These are phyloP conservation scores for Bostrychus sinensis DNA, from an alignment of 2,113 vertebrate species.

Conservation along the genomic window DNA sequence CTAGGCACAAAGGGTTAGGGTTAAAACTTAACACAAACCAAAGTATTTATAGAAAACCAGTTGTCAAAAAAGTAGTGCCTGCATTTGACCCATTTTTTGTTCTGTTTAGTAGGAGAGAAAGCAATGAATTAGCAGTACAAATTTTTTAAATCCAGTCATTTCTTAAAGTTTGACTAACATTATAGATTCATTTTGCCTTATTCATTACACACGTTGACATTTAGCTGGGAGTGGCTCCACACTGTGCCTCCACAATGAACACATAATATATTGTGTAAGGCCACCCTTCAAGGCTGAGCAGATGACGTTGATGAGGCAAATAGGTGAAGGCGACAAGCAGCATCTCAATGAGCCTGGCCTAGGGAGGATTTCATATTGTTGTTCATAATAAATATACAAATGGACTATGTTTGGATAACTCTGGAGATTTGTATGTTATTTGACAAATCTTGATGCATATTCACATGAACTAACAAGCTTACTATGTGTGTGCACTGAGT, in stretches of 20 bases:
- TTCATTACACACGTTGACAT: neutral
- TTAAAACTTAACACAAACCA: too few species aligned
- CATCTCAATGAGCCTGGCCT: conserved; percentile 15
- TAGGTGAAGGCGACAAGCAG: conserved; percentile 50
- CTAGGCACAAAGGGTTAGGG: too few species aligned
- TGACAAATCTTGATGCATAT: neutral
- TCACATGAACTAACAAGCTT: neutral
- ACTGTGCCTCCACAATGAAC: conserved; percentile 7
- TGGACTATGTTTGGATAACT: neutral
- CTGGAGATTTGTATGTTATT: too few species aligned
- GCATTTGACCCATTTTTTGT: neutral
- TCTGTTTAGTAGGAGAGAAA: neutral
- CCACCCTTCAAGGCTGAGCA: conserved; percentile 40
- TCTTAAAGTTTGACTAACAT: neutral
- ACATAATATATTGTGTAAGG: conserved; percentile 10
- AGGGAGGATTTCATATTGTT: too few species aligned
- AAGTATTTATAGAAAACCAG: too few species aligned
- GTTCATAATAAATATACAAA: neutral
- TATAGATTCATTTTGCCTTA: neutral
- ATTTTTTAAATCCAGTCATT: too few species aligned
- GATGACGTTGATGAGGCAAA: conserved; percentile 42
- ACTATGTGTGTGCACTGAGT: neutral
- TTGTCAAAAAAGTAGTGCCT: too few species aligned
- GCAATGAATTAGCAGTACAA: neutral
- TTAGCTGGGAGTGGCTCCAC: neutral